Percentiles rank a stretch among this genome's conserved stretches.
phyloP scores from a whole-genome alignment of 2,888 invertebrate species.

The Melieria omissa region DNA sequence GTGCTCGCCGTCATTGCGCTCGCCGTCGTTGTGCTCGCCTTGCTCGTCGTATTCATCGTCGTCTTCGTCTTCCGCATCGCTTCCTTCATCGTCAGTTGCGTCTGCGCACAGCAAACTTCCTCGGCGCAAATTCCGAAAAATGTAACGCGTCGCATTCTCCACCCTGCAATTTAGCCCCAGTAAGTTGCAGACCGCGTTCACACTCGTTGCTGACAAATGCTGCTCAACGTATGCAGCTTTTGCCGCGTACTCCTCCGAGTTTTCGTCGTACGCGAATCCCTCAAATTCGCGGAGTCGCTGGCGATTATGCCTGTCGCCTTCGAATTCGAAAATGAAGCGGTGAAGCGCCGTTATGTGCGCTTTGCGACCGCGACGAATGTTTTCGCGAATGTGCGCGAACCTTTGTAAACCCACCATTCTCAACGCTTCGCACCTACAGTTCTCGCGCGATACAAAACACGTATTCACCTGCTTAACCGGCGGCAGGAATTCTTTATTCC shows the following conservation, averaged over 20 bases:
- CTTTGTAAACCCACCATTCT: no score
- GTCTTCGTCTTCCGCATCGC: no score
- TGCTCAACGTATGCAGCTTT: conserved; percentile 29
- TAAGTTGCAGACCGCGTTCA: conserved; percentile 26
- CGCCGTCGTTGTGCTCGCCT: no score
- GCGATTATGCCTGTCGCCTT: conserved; percentile 38
- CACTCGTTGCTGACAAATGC: conserved; percentile 22
- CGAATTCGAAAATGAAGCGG: conserved; percentile 35
- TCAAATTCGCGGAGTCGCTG: conserved; percentile 35
- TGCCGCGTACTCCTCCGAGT: conserved; percentile 17
- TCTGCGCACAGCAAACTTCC: neutral
- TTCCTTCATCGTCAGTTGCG: conserved; percentile 12
- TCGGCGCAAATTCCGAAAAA: conserved; percentile 29
- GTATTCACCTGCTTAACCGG: no score
- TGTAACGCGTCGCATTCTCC: conserved; percentile 22
- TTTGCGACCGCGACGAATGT: conserved; percentile 26
- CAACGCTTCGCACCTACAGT: no score
- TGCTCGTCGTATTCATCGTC: no score
- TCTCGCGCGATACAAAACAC: no score
- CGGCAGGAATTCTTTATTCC: no score
- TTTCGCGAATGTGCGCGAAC: conserved; percentile 19
- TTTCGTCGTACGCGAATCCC: conserved; percentile 36
- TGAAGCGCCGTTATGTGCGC: conserved; percentile 28
- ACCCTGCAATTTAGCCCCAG: conserved; percentile 26
- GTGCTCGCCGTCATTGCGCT: no score